Base-by-base conservation (phyloP, 2,797 vertebrate genomes). In the Sebastes wilsoni region DNA sequence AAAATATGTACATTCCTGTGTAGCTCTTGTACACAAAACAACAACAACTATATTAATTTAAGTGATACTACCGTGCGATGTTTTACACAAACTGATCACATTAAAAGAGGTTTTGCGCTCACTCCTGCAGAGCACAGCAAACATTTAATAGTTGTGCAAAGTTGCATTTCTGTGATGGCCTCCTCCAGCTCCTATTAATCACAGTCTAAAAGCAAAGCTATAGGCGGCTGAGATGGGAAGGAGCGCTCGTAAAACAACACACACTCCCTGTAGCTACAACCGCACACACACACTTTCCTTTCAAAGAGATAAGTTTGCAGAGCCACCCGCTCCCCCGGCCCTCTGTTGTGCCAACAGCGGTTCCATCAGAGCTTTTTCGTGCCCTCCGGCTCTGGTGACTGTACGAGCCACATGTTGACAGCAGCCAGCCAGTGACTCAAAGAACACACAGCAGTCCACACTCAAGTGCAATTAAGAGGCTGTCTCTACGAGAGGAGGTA, bases 81-180 rank as follows among this genome's bases (percentile, higher is more conserved):
- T 81, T 87, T 79, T 72, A 80, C 56, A 82, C 80, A 74, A 74
- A 54, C 62, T 79, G 76, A 86, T 88, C 76, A 70, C 81, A 87
- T 86, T 84, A 88, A 77, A 59, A 20, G 49, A 74, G 75, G 36
- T 52, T 34, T 74, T 56, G 62, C 36, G 5, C 61, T 68, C 36
- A 30, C 23, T 79, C 72, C 69, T 89, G 88, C 84, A 72, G 72
- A 88, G 84, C 86, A 66, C 86, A 90, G 87, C 88, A 91, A 91
- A 92, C 88, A 87, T 90, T 93, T 90, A 91, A 90, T 84, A 84
- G 84, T 85, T 80, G 83, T 89, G 88, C 88, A 82, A 92, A 92
- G 84, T 85, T 88, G 88, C 93, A 91, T 91, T 94, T 91, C 87
- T 92, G 83, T 72, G 84, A 93, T 78, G 83, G 81, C 65, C 71